Evolutionary conservation across 1,140 invertebrate genomes (phyloP), one percentile per base, ranked within the genome.

Genomic region (Helicoverpa zea): DNA sequence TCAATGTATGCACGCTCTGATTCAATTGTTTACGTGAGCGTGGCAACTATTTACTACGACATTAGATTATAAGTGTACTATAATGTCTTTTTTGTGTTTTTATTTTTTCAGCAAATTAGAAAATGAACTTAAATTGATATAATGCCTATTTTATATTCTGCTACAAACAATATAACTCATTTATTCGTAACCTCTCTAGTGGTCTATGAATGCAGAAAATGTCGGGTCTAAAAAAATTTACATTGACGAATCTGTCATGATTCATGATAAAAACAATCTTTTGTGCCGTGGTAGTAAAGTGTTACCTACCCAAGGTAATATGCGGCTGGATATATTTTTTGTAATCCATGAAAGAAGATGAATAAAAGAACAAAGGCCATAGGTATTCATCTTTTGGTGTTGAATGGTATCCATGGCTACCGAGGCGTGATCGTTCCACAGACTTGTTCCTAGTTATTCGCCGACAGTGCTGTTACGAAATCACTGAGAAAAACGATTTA

Each of bases 381-480:
- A 77, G 61, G 61, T 77, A 77, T 64, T 64, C 47, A 66, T 77
- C 51, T 54, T 64, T 54, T 54, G 51, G 64, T 68, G 54, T 68
- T 74, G 72, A 84, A 74, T 80, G 77, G 80, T 84, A 75, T 81
- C 78, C 61, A 84, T 81, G 80, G 80, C 78, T 86, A 90, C 80
- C 86, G 86, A 90, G 86, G 87, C 88, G 87, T 88, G 84, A 68
- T 87, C 84, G 90, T 91, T 88, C 86, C 87, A 85, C 66, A 83
- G 73, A 66, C 83, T 86, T 85, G 81, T 66, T 82, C 66, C 74
- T 49, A 87, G 85, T 72, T 86, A 92, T 90, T 91, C 82, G 78
- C 77, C 75, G 58, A 74, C 78, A 72, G 47, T 23, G 61, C 35
- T 84, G 83, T 92, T 91, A 90, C 83, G 86, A 88, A 86, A 91